A percentile compares a stretch with the other conserved stretches of the same genome.
These are phyloP conservation scores for Euphydryas editha DNA, from an alignment of 2,888 invertebrate species.

Conservation along the genomic window DNA sequence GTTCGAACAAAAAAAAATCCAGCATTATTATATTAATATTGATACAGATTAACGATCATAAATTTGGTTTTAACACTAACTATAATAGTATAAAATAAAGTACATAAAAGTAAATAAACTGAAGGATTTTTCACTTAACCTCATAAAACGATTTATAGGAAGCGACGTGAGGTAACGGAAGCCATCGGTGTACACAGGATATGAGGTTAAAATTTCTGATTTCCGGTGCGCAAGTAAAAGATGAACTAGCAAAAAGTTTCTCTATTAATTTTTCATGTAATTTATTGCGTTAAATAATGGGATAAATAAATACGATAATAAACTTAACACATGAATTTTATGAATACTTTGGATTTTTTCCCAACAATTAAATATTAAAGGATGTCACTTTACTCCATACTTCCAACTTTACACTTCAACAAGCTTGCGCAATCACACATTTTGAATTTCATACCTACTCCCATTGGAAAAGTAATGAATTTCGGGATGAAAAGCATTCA, in stretches of 20 bases:
- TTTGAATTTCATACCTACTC: no score
- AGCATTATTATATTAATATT: no score
- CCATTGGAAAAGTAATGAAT: no score
- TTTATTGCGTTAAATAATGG: not conserved
- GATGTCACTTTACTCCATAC: no score
- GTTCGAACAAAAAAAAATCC: no score
- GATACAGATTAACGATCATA: not conserved
- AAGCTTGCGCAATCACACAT: no score
- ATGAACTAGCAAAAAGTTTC: slow-evolving; percentile 6
- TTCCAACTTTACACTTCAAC: no score
- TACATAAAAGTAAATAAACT: not conserved
- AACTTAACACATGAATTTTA: not conserved
- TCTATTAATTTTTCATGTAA: not conserved
- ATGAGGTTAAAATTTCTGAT: slow-evolving; percentile 77
- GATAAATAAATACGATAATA: not conserved
- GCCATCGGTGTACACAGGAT: slow-evolving; percentile 70
- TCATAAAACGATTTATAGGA: slow-evolving; percentile 41
- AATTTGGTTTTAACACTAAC: not conserved
- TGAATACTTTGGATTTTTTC: no score
- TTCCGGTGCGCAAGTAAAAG: slow-evolving; percentile 54
- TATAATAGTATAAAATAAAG: not conserved
- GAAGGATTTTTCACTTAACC: slow-evolving; percentile 4
- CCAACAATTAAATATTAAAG: no score
- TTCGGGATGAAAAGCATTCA: no score
- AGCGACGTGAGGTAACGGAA: slow-evolving; percentile 61